Evolutionary conservation across 1,140 invertebrate species (phyloP), one percentile per base, ranked within the genome.

Genomic region (Drosophila tristis): DNA sequence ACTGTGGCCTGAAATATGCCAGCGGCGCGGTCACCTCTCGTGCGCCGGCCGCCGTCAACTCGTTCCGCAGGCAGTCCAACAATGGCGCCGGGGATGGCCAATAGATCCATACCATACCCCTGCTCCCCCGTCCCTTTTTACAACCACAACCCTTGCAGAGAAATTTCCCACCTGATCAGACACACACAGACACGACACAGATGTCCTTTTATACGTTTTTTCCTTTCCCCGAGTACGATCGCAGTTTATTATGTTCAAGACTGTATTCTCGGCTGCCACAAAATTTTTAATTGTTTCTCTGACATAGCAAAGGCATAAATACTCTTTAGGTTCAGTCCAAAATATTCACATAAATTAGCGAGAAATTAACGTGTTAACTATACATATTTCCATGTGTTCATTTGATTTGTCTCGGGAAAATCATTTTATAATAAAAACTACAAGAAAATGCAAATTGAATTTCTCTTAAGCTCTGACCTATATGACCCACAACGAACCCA

Each of bases 41-140:
- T 3, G 39, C 42, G 0, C 48, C 74, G 0, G 9, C 44, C 0
- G 43, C 74, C 0, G 13, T 53, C 4, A 54, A 59, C 13, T n/a
- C 60, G 1, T 29, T 51, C 8, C 25, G 81, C 7, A 15, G 20
- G 11, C 15, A 51, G 15, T 23, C 57, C 20, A 75, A 86, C 50
- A 62, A 76, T n/a, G 90, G 90, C 0, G 90, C 81, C 9, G 90
- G 90, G 5, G 90, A 90, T 66, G 78, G 74, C 13, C 63, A 87
- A n/a, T 87, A 56, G 25, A 25, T 44, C 35, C 11, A 29, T 3
- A 29, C 5, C n/a, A 23, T 15, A 44, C 20, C 20, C 23, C 23
- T 8, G 2, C n/a, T 25, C 23, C 20, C 20, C 0, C 20, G 2
- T 1, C 20, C 20, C 20, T 20, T 20, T 4, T 11, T 47, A 47